Base-by-base conservation (phyloP, 2,888 invertebrate genomes). In the Eulithis prunata region DNA sequence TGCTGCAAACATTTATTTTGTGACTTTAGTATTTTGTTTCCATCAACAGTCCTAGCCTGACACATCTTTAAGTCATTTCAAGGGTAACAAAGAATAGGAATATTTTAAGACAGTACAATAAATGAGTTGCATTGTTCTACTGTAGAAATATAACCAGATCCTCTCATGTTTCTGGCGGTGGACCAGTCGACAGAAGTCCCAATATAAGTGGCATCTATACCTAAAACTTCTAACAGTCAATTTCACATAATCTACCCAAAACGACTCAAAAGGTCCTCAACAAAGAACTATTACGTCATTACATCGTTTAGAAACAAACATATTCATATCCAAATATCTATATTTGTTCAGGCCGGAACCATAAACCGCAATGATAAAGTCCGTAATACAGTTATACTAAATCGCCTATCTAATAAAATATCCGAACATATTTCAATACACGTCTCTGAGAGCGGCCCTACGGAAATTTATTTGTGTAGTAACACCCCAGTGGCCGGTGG, bases 381-480 rank as follows among this genome's bases (percentile, higher is more conserved):
- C 62, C 67, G 73, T 73, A 72, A 76, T 79, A 76, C 79, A 80
- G 77, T 78, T 78, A 82, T 79, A 81, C 78, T 79, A 77, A 79
- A 75, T 78, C 74, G 78, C 78, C 80, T 80, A 83, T 84, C 81
- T 83, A 83, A 86, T 86, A 86, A 84, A 83, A 86, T 84, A 86
- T 86, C 71, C 82, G 79, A 82, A 82, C 82, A 84, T 84, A 86
- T 86, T 87, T 86, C 86, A 83, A 85, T 85, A 83, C 78, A 82
- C 79, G 81, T 81, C 80, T 79, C 77, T 78, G 82, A 81, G 81
- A 79, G 79, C 81, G 80, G 85, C 79, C 82, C 82, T 79, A 79
- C 81, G 77, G 79, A 83, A 86, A 89, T 89, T 87, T 90, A 89
- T 90, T 88, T 87, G 83, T 82, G 85, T 82, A 82, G 83, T 83